Conservation (phyloP, 2,797 vertebrate species). For the Pristis pectinata region DNA sequence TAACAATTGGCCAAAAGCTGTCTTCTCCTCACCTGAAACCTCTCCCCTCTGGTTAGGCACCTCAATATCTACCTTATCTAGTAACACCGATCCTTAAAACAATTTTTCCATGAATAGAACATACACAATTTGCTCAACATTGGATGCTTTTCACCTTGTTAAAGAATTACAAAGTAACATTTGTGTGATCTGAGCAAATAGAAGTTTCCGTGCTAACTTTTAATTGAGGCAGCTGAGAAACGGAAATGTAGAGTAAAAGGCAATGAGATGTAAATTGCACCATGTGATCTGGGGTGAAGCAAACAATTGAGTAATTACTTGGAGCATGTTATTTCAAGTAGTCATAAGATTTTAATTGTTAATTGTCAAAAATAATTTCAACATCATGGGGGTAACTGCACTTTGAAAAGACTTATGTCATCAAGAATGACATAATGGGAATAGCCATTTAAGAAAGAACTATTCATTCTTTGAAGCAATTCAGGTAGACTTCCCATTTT, state of each 20-base stretch:
- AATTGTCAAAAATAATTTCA: conserved; percentile 46
- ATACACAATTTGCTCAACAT: background rate
- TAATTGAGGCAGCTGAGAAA: conserved; percentile 39
- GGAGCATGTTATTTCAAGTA: conserved; percentile 46
- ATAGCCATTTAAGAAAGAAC: background rate
- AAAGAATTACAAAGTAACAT: conserved; percentile 42
- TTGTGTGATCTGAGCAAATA: conserved; percentile 38
- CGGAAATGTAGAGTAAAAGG: conserved; percentile 45
- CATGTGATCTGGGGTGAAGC: conserved; percentile 45
- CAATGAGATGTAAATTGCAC: conserved; percentile 47
- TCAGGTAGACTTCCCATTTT: background rate
- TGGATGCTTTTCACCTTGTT: conserved; percentile 32
- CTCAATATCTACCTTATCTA: too few species aligned
- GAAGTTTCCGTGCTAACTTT: conserved; percentile 44
- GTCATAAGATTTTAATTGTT: conserved; percentile 47
- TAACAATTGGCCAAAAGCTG: too few species aligned
- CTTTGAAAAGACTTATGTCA: background rate
- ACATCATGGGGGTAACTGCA: conserved; percentile 36
- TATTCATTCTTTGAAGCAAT: background rate
- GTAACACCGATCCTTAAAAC: too few species aligned
- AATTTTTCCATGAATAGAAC: background rate
- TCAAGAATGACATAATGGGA: background rate
- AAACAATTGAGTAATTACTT: conserved; percentile 53
- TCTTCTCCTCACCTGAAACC: too few species aligned
- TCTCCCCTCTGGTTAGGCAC: too few species aligned